Evolutionary conservation across 2,797 vertebrate species (phyloP).

Genomic region (Oreonectes daqikongensis): DNA sequence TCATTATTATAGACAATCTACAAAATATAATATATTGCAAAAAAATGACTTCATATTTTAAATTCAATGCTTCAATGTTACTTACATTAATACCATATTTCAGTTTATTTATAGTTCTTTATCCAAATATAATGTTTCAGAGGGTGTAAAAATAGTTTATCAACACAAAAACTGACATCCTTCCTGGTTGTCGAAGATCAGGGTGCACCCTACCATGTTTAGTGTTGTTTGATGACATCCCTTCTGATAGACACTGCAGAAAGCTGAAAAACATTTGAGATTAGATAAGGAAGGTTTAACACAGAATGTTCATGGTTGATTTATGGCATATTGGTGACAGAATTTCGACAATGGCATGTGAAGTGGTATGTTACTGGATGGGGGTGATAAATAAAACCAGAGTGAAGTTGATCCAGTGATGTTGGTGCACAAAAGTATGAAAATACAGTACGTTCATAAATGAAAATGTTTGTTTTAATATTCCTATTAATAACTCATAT

Average conservation of each 20-base stretch:
- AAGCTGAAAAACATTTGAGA: slow-evolving; percentile 53
- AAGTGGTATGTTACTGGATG: slow-evolving; percentile 6
- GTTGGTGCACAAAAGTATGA: background rate
- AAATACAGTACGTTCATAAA: background rate
- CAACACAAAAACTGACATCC: slow-evolving; percentile 14
- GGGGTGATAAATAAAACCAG: background rate
- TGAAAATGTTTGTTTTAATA: background rate
- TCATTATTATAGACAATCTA: too few relatives aligned
- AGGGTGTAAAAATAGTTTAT: slow-evolving; percentile 27
- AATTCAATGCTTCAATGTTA: too few relatives aligned
- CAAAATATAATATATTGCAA: too few relatives aligned
- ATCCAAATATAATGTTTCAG: background rate
- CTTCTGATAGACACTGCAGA: slow-evolving; percentile 10
- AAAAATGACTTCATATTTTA: too few relatives aligned
- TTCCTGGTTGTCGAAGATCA: slow-evolving; percentile 22
- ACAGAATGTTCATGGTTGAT: background rate
- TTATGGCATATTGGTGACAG: slow-evolving; percentile 44
- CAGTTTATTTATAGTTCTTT: too few relatives aligned
- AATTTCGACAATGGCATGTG: slow-evolving; percentile 66
- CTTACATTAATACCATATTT: too few relatives aligned
- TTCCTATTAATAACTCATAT: background rate
- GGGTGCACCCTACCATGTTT: slow-evolving; percentile 12
- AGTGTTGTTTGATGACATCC: slow-evolving; percentile 22
- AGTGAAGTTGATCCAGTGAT: background rate
- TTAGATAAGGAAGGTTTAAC: slow-evolving; percentile 70